These are phyloP conservation scores for Salticus scenicus DNA, from an alignment of 2,888 invertebrate genomes.

Conservation along the genomic window DNA sequence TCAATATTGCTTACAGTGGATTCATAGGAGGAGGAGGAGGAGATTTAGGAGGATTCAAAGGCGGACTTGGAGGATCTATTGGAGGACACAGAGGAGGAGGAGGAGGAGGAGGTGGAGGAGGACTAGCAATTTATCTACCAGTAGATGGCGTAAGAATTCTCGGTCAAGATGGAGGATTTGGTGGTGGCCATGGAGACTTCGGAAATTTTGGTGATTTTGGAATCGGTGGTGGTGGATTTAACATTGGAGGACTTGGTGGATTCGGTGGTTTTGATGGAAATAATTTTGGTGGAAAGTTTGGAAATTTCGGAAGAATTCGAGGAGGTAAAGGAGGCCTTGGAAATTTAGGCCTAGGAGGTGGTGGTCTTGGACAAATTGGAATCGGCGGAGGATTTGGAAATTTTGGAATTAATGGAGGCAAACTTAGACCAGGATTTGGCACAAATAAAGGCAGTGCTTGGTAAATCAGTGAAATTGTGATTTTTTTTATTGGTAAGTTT, in stretches of 20 bases:
- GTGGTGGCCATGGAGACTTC: constrained; percentile 20
- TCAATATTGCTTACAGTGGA: constrained; percentile 14
- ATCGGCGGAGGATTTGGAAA: not conserved
- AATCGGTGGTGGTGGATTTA: constrained; percentile 39
- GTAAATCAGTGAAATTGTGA: no score
- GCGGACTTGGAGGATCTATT: constrained; percentile 38
- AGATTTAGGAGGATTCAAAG: constrained; percentile 29
- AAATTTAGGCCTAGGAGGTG: not conserved
- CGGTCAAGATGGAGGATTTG: constrained; percentile 50
- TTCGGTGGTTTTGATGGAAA: constrained; percentile 48
- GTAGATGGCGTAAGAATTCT: constrained; percentile 44
- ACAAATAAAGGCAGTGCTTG: constrained; percentile 59
- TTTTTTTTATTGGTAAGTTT: not conserved
- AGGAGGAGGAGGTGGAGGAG: constrained; percentile 9
- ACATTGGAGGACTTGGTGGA: constrained; percentile 43
- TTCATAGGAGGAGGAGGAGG: constrained; percentile 40
- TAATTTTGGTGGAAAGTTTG: constrained; percentile 29
- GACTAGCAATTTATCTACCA: constrained; percentile 48
- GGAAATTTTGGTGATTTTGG: constrained; percentile 29
- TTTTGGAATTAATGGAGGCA: constrained; percentile 13
- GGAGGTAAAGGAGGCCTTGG: constrained; percentile 33
- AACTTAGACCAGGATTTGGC: constrained; percentile 53
- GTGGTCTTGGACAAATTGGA: not conserved
- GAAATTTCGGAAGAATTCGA: constrained; percentile 24
- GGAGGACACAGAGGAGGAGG: constrained; percentile 19